Evolutionary conservation across 30 jellyfish, hydroid and myxozoan genomes (phyloP).

Genomic region (Cassiopea xamachana): DNA sequence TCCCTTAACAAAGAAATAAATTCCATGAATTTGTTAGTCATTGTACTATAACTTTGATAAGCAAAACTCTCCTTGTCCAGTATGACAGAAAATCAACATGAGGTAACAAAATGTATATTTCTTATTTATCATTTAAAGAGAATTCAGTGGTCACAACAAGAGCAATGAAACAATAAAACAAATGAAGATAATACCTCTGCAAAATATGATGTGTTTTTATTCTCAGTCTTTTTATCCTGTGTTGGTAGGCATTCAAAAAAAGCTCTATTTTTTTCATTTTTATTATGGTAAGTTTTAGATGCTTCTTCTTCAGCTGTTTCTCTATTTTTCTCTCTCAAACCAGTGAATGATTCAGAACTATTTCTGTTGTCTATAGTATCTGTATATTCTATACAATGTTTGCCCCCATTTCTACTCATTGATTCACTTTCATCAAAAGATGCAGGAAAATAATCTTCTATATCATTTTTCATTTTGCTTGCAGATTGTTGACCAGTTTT

Average conservation of each 20-base stretch:
- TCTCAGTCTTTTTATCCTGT: conserved; percentile 14
- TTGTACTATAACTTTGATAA: background rate
- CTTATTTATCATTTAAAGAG: background rate
- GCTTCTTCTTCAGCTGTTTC: background rate
- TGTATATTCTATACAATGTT: background rate
- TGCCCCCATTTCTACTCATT: background rate
- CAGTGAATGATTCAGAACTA: conserved; percentile 26
- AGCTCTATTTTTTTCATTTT: background rate
- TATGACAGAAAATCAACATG: too few relatives aligned
- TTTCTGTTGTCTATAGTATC: background rate
- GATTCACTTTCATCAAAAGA: conserved; percentile 24
- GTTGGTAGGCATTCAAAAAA: conserved; percentile 19
- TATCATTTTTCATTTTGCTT: background rate
- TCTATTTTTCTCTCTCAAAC: conserved; percentile 6
- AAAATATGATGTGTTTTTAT: conserved; percentile 11
- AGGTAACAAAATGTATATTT: too few relatives aligned
- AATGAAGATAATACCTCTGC: background rate
- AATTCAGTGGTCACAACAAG: background rate
- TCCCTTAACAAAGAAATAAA: conserved; percentile 3
- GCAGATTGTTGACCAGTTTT: background rate
- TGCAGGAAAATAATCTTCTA: conserved; percentile 32
- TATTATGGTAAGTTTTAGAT: background rate
- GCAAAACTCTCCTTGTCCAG: background rate
- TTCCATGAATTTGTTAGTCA: background rate
- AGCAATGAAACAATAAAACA: background rate